phyloP scores from a whole-genome alignment of 2,888 invertebrate genomes.

The Acronicta aceris region DNA sequence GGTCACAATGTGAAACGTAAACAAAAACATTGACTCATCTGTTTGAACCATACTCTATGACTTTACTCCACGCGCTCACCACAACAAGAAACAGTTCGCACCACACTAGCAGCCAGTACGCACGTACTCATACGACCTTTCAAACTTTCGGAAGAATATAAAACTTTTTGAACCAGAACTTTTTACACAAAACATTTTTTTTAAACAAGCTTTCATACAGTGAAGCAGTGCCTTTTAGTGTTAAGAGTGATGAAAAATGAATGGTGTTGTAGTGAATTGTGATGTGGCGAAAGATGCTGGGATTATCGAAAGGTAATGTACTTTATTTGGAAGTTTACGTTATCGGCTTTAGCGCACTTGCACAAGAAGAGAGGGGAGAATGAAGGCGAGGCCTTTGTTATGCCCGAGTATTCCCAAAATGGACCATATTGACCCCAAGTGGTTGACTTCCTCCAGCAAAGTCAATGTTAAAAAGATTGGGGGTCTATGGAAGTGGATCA shows the following conservation, averaged over 20 bases:
- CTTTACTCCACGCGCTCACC: conserved; percentile 50
- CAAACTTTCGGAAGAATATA: conserved; percentile 44
- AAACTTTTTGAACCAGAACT: conserved; percentile 53
- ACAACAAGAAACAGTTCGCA: conserved; percentile 61
- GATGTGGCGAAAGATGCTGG: conserved; percentile 68
- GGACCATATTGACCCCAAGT: no score
- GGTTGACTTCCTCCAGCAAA: no score
- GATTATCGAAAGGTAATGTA: conserved; percentile 65
- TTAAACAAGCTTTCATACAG: conserved; percentile 17
- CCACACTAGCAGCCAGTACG: conserved; percentile 62
- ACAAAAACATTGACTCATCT: conserved; percentile 30
- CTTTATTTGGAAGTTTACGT: not conserved
- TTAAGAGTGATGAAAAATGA: conserved; percentile 65
- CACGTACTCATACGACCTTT: conserved; percentile 28
- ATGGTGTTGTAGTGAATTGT: conserved; percentile 66
- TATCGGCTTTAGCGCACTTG: not conserved
- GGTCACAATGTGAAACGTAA: not conserved
- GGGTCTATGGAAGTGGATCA: no score
- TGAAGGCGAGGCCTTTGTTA: not conserved
- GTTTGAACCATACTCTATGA: conserved; percentile 51
- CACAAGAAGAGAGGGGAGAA: not conserved
- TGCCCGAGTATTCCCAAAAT: not conserved
- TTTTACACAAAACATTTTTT: conserved; percentile 23
- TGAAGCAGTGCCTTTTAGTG: conserved; percentile 60
- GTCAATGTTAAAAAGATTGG: no score